Base-by-base conservation (phyloP, 2,113 vertebrate genomes). In the Misgurnus mizolepis region DNA sequence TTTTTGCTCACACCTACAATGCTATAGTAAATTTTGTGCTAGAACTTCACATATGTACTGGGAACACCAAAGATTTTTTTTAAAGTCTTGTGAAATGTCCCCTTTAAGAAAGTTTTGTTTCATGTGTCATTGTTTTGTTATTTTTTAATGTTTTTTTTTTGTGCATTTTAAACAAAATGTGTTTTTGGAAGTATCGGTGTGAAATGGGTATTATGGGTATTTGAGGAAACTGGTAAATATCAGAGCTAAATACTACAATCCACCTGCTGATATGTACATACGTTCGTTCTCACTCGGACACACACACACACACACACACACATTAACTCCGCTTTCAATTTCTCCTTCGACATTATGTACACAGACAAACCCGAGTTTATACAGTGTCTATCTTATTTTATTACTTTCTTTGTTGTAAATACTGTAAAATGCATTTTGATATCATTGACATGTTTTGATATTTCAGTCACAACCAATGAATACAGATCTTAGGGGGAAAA, bases 391-490 rank as follows among this genome's bases (percentile, higher is more conserved):
- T 78, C 14, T 82, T 17, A 82, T 87, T 81, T 74, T 49, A 88
- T 85, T 84, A 87, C 10, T 67, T 65, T 67, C 82, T 70, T 82
- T 89, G 75, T 87, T 93, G 93, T 94, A 94, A 94, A 94, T 94
- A 93, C 89, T 94, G 93, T 94, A 94, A 86, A 94, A 92, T 93
- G 93, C 91, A 92, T 93, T 94, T 94, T 94, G 93, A 94, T 94
- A 94, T 94, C 93, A 94, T 93, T 91, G 91, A 93, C 92, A 92
- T 94, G 91, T 94, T 93, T 94, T 94, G 91, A 93, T 93, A 93
- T 91, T 92, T 91, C 91, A 81, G 90, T 89, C 89, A 89, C 85
- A 76, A 90, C 80, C 49, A 67, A 69, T 71, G 78, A 75, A 79
- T 58, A 79, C 60, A 76, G 50, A 56, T 22, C 66, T 73, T 75